phyloP scores from a whole-genome alignment of 2,797 vertebrate genomes.

The Lagodon rhomboides region DNA sequence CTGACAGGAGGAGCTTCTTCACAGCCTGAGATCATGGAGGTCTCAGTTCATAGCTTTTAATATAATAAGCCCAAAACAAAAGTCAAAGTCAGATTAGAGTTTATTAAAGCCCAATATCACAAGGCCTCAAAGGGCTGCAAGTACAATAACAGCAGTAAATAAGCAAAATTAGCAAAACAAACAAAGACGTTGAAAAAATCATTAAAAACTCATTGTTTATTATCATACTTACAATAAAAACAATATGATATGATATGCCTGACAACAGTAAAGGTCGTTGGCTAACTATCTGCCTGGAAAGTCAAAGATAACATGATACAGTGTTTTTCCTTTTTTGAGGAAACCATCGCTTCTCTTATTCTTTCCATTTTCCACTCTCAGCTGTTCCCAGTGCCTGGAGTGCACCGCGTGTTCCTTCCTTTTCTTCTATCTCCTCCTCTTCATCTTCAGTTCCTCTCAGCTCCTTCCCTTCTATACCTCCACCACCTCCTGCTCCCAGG shows the following conservation, averaged over 20 bases:
- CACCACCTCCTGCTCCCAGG: constrained; percentile 36
- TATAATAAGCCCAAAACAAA: background rate
- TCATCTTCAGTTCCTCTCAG: constrained; percentile 62
- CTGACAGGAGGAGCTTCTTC: background rate
- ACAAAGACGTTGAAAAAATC: too few species aligned
- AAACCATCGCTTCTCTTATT: constrained; percentile 4
- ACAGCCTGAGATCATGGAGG: background rate
- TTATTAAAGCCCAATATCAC: too few species aligned
- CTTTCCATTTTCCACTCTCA: constrained; percentile 9
- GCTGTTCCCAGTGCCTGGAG: constrained; percentile 41
- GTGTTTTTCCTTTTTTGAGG: background rate
- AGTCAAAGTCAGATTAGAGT: background rate
- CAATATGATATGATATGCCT: too few species aligned
- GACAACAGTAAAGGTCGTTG: background rate
- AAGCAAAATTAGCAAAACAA: too few species aligned
- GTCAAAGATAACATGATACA: background rate
- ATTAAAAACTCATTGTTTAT: too few species aligned
- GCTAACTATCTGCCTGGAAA: background rate
- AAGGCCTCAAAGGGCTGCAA: too few species aligned
- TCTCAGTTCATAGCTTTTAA: background rate
- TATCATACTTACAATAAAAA: too few species aligned
- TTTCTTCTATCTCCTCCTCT: constrained; percentile 38
- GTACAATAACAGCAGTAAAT: too few species aligned
- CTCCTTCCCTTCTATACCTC: constrained; percentile 53
- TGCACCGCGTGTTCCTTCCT: constrained; percentile 59